These are phyloP conservation scores for Corythornis vintsioides DNA, from an alignment of 2,113 vertebrate genomes.

Conservation along the genomic window DNA sequence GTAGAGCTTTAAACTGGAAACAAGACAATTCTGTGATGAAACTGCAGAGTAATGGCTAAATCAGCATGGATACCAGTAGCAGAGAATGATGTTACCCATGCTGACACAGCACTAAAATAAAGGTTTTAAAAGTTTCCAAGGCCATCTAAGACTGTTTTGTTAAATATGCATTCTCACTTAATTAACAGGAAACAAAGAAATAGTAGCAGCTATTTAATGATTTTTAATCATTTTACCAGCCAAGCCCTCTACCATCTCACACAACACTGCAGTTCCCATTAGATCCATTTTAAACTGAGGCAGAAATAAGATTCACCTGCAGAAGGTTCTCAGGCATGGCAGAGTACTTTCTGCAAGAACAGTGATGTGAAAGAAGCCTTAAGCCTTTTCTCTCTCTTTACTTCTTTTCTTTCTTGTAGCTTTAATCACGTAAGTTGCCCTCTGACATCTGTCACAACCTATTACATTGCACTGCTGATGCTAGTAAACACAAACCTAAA, in stretches of 20 bases:
- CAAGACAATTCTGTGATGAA: not conserved
- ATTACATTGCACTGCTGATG: not conserved
- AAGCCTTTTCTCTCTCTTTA: not conserved
- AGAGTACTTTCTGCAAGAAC: not conserved
- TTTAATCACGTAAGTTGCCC: not conserved
- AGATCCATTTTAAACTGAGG: not conserved
- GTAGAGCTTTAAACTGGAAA: not conserved
- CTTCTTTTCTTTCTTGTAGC: not conserved
- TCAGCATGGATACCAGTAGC: not conserved
- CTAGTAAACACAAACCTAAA: constrained; percentile 16
- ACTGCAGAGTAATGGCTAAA: not conserved
- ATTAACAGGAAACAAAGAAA: not conserved
- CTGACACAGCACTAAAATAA: not conserved
- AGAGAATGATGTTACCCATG: not conserved
- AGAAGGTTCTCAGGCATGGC: not conserved
- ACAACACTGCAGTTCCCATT: not conserved
- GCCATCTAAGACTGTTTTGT: not conserved
- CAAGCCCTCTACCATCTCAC: not conserved
- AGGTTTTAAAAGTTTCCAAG: not conserved
- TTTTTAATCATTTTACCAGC: not conserved
- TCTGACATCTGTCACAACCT: constrained; percentile 29
- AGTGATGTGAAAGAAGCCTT: not conserved
- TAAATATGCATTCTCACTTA: not conserved
- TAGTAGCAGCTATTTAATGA: not conserved
- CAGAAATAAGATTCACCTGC: not conserved